Evolutionary conservation across 2,888 invertebrate genomes (phyloP), one percentile per base, ranked within the genome.

Genomic region (Drosophila cyrtoloma): DNA sequence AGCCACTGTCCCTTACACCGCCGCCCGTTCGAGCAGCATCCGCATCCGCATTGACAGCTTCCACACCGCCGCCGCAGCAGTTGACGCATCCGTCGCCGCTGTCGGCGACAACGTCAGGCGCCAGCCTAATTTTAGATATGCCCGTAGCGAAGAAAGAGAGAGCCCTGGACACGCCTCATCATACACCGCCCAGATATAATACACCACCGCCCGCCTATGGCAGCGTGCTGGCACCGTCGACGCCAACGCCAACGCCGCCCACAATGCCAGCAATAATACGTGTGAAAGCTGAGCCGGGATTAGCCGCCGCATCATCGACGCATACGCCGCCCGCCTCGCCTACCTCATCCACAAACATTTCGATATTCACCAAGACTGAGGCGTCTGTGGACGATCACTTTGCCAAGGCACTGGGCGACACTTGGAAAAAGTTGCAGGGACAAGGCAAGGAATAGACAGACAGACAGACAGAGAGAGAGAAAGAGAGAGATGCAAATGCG

Each of bases 331-430:
- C 91, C 35, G 90, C 90, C 55, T 90, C 92, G 53, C 86, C 92
- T 66, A 86, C 87, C 64, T 88, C 88, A 51, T 85, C 91, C 65
- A 87, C 90, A 9, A 83, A 89, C 67, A 82, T 86, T 51, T 90
- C 92, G 52, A 86, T 89, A 71, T 83, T 86, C 71, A 80, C 84
- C 62, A 75, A 89, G 91, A 72, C 92, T 60, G 92, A 89, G 61
- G 92, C 92, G 44, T 96, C 96, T 74, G 98, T 98, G 53, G 98
- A 98, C 94, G 98, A 98, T 92, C 98, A 98, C 92, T 98, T 98
- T 94, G 97, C 97, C 39, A 98, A 97, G 94, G 97, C 98, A 0
- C 94, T 98, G 55, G 96, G 96, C 35, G 97, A 97, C 91, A 97
- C 97, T 0, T 98, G 97, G 98, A 94, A 95, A 77, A 96, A 96